Evolutionary conservation across 2,888 invertebrate genomes (phyloP), one percentile per base, ranked within the genome.

Genomic region (Tetranychus piercei): DNA sequence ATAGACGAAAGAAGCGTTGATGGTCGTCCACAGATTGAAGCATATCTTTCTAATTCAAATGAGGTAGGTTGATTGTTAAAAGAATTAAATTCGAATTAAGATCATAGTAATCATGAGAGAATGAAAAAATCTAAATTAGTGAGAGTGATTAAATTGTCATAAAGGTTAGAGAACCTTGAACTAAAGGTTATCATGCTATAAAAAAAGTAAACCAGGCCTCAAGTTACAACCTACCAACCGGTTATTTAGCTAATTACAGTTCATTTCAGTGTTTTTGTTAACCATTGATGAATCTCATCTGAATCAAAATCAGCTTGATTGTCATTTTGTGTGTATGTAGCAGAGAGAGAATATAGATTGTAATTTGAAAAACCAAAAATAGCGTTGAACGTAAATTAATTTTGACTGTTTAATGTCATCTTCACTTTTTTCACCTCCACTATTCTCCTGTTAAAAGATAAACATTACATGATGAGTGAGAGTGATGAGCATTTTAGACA

Each of bases 1-100:
- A 73, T 76, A 55, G 75, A 76, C 65, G 76, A 76, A 66, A 73
- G 76, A 73, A 75, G 74, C 64, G 73, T 44, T 34, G 74, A 74
- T 65, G 45, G 71, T 64, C 44, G 22, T 43, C 18, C 73, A 44
- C 20, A 44, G 11, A 34, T n/a, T 6, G 69, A 69, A 23, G 11
- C 20, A 20, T 23, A 20, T 6, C 5, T 18, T 18, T 8, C 44
- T 15, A 43, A 18, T 34, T 43, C 18, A 72, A 72, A 72, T 43
- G 72, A 72, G 43, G 72, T 72, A 44, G n/a, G 55, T 45, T n/a
- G 4, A 34, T 34, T 34, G 34, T 34, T 34, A 3, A 4, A 34
- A 34, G 34, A 34, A 34, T 34, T 34, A 34, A 34, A 34, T 34
- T 34, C 34, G 34, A 5, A 34, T 34, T 34, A 34, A 34, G 20